Evolutionary conservation across 2,888 invertebrate genomes (phyloP).

Genomic region (Eugnorisma glareosa): DNA sequence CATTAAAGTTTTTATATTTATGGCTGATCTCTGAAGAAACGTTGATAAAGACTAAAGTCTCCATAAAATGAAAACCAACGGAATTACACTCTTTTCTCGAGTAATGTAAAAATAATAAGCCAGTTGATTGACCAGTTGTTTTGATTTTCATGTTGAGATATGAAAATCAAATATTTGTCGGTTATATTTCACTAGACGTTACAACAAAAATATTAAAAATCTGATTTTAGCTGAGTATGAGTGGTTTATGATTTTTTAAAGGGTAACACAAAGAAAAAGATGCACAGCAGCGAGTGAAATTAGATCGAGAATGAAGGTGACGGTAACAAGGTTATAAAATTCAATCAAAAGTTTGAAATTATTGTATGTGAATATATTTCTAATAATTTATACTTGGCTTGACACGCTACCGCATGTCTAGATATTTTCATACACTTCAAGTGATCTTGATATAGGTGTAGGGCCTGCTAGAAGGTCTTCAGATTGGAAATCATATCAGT

Average conservation of each 20-base stretch:
- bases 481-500: background rate
- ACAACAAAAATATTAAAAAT: background rate
- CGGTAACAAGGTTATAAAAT: background rate
- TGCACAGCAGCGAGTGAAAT: background rate
- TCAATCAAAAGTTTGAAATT: background rate
- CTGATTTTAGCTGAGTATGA: background rate
- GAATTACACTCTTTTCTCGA: background rate
- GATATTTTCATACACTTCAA: background rate
- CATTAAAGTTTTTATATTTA: conserved; percentile 11
- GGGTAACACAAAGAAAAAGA: background rate
- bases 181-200: background rate
- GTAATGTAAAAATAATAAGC: conserved; percentile 21
- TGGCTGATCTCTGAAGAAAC: background rate
- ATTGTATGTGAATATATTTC: background rate
- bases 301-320: background rate
- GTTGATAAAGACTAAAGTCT: background rate
- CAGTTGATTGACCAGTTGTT: too few species aligned
- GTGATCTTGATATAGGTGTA: background rate
- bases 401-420: too few species aligned
- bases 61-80: background rate
- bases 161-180: conserved; percentile 31
- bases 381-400: too few species aligned
- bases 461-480: background rate
- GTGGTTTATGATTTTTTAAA: background rate
- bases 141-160: too few species aligned